Percentiles rank a stretch among this genome's conserved stretches.
Conservation (phyloP, 2,113 vertebrate species). For the Agelaius phoeniceus region DNA sequence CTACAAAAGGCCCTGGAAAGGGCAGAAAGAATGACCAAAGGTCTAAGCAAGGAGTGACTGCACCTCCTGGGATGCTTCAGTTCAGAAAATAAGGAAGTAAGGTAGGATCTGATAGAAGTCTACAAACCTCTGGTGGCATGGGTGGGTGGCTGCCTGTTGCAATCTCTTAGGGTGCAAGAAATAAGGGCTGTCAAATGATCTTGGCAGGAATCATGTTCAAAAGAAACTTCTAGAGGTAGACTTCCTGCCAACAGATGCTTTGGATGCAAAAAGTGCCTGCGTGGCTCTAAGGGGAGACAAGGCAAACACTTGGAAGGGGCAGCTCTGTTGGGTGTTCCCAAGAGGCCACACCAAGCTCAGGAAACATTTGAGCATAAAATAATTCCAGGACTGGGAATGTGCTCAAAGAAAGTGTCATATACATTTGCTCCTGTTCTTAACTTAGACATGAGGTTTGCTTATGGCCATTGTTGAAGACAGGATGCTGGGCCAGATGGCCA, state of each 20-base stretch:
- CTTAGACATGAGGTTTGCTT: not conserved
- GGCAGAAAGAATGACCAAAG: not conserved
- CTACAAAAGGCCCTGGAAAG: not conserved
- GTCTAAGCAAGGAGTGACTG: not conserved
- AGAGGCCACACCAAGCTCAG: not conserved
- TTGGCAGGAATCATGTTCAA: not conserved
- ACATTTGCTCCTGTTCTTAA: not conserved
- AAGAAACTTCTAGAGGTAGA: not conserved
- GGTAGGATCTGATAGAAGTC: not conserved
- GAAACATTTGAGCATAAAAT: slow-evolving; percentile 30
- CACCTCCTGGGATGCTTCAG: not conserved
- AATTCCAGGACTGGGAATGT: not conserved
- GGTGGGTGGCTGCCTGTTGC: accelerated
- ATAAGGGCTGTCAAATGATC: not conserved
- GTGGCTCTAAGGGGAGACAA: not conserved
- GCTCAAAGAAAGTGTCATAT: not conserved
- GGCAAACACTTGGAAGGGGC: not conserved
- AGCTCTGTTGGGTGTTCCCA: not conserved
- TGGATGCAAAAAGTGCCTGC: not conserved
- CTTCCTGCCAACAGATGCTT: not conserved
- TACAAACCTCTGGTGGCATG: accelerated
- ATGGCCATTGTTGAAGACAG: slow-evolving; percentile 10
- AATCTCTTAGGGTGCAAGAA: not conserved
- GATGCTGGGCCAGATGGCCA: not conserved
- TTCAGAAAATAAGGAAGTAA: not conserved